These are phyloP conservation scores for Platycercus adscitus DNA, from an alignment of 2,113 vertebrate species.

Conservation along the genomic window DNA sequence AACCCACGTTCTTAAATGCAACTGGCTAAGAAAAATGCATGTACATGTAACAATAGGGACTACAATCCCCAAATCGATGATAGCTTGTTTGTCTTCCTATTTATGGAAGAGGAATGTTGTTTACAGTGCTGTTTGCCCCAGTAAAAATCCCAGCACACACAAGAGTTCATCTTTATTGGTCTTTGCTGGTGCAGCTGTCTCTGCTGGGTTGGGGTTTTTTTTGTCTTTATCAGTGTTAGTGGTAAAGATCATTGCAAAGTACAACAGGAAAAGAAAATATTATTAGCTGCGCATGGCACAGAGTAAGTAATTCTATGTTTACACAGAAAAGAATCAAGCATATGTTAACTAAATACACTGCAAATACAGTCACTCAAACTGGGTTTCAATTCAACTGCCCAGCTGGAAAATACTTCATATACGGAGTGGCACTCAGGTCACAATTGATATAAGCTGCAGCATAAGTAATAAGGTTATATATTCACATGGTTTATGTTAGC, in stretches of 20 bases:
- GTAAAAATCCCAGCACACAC: not conserved
- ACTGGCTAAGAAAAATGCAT: not conserved
- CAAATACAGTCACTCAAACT: not conserved
- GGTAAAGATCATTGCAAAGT: not conserved
- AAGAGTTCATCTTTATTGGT: not conserved
- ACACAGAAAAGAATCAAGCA: not conserved
- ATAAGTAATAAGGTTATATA: not conserved
- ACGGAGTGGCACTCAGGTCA: not conserved
- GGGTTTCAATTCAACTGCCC: not conserved
- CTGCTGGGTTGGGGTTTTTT: not conserved
- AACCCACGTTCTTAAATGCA: not conserved
- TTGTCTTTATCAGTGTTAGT: not conserved
- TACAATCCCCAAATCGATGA: rapidly evolving
- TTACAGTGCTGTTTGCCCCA: not conserved
- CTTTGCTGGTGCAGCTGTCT: not conserved
- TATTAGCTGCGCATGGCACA: not conserved
- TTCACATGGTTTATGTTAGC: not conserved
- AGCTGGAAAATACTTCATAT: not conserved
- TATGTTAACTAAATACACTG: not conserved
- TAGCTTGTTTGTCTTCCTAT: not conserved
- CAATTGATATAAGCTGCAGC: not conserved
- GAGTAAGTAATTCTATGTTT: not conserved
- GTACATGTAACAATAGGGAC: not conserved
- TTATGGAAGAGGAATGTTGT: not conserved
- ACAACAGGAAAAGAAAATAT: not conserved